Base-by-base conservation (phyloP, 1,140 invertebrate species). In the Probaryconus sp. region DNA sequence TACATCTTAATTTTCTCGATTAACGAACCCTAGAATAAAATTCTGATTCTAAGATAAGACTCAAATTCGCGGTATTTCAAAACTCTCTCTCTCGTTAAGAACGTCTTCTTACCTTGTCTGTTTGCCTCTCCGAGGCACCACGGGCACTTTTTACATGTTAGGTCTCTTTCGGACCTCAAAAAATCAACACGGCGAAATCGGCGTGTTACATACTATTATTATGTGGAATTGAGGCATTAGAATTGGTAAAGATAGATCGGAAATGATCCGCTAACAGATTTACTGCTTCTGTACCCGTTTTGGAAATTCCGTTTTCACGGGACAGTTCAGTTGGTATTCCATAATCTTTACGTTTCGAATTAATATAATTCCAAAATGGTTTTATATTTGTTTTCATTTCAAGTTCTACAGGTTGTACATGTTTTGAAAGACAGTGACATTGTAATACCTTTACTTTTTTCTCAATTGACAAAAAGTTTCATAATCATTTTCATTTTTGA, bases 401-500 rank as follows among this genome's bases (percentile, higher is more conserved):
- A 10, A n/a, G 16, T 31, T 47, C 43, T 2, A 31, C 10, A 45
- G 26, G 26, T 20, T 1, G 3, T 5, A 45, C 16, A 26, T 45
- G 28, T 5, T 26, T 28, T 14, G 26, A 28, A 14, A 11, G 16
- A 45, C 42, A 28, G 2, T 6, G 2, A 6, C 16, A 1, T 28
- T 45, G 45, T 31, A 48, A 20, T 16, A n/a, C 3, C 20, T 48
- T 48, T 31, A 28, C 2, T 33, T 20, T 31, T 13, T 2, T 48
- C 45, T 10, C 31, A 20, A 10, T 48, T 2, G 5, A 2, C 1
- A 18, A 31, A 48, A 48, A 20, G 31, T 31, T 4, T n/a, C 1
- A n/a, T 48, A n/a, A 33, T 48, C 45, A 10, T 3, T 45, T 5
- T 28, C 37, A n/a, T 40, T 40, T 9, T 40, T 20, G 9, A 17